Conservation (phyloP, 2,113 vertebrate genomes). For the Microtus montanus region DNA sequence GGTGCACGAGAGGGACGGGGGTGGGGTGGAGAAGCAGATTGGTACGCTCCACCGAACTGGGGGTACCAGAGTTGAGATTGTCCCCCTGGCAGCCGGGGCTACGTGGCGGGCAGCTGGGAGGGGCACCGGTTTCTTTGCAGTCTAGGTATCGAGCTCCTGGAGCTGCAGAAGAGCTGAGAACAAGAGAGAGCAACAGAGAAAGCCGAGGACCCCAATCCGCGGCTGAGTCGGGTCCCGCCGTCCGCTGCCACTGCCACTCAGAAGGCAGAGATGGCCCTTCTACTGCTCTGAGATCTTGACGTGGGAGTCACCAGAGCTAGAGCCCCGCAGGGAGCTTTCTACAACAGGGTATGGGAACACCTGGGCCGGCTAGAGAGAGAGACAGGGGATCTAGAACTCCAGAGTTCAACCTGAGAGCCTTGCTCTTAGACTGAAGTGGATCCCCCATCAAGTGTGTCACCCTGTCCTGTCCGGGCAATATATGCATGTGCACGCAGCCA, state of each 20-base stretch:
- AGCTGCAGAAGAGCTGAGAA: not conserved
- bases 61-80: not conserved
- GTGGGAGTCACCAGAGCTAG: not conserved
- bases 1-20: not conserved
- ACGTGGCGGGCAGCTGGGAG: not conserved
- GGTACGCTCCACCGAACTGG: not conserved
- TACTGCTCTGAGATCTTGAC: not conserved
- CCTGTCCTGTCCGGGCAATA: not conserved
- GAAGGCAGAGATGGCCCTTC: not conserved
- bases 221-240: not conserved
- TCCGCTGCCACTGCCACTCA: not conserved
- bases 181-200: too few species aligned
- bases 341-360: not conserved
- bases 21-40: not conserved
- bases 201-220: rapidly evolving
- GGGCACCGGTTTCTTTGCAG: not conserved
- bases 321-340: not conserved
- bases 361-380: rapidly evolving
- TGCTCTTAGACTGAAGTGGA: not conserved
- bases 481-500: not conserved
- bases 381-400: not conserved
- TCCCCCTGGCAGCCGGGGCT: not conserved
- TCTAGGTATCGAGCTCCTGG: not conserved
- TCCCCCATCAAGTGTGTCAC: not conserved
- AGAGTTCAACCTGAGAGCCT: not conserved